Conservation (phyloP, 2,888 invertebrate species). For the Agriopis marginaria region DNA sequence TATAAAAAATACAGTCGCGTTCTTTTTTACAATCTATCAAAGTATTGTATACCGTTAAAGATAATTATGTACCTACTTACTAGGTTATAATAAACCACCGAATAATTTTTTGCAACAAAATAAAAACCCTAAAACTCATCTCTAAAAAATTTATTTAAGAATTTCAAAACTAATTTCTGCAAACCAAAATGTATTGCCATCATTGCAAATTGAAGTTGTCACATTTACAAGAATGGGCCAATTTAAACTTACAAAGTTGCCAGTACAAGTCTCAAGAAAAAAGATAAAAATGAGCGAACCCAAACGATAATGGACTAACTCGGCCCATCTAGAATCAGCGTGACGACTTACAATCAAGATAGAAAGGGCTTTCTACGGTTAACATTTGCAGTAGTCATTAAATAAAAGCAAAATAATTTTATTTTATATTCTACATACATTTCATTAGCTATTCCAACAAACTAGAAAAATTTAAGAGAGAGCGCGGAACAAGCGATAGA, state of each 20-base stretch:
- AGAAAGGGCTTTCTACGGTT: not conserved
- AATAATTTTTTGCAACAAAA: too few species aligned
- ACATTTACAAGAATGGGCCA: slow-evolving; percentile 11
- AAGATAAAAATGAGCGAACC: slow-evolving; percentile 7
- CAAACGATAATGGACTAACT: slow-evolving; percentile 10
- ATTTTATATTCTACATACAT: too few species aligned
- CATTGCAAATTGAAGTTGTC: slow-evolving; percentile 15
- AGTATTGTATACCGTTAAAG: too few species aligned
- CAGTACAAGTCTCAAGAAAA: slow-evolving; percentile 3
- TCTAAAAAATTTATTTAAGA: not conserved
- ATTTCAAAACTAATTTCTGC: not conserved
- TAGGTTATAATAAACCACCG: too few species aligned
- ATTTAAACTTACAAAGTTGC: slow-evolving; percentile 16
- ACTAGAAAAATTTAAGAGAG: too few species aligned
- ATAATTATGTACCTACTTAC: too few species aligned
- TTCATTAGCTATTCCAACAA: too few species aligned
- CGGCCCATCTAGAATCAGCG: slow-evolving; percentile 7
- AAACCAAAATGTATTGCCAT: slow-evolving; percentile 9
- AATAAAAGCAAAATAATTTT: too few species aligned
- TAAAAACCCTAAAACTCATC: not conserved
- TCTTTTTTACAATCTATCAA: too few species aligned
- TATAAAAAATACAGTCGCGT: too few species aligned
- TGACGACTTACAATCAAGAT: not conserved
- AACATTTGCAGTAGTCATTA: not conserved
- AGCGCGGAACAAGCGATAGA: too few species aligned